phyloP scores from a whole-genome alignment of 2,888 invertebrate genomes.

The Heliconius hortense region DNA sequence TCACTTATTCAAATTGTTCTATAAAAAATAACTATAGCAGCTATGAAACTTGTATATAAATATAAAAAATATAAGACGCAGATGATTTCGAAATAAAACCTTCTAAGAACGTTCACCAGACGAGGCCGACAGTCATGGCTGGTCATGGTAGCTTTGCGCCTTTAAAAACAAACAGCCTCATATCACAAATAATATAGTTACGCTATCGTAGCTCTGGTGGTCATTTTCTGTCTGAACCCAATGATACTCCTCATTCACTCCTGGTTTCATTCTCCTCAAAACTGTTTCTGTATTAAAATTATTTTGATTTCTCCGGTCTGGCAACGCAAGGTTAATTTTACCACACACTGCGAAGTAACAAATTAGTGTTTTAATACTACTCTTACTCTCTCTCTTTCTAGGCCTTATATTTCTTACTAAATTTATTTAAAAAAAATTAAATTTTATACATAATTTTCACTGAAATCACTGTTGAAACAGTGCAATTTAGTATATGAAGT shows the following conservation, averaged over 20 bases:
- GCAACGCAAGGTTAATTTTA: too few species aligned
- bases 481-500: background rate
- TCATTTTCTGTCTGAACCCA: background rate
- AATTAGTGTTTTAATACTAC: too few species aligned
- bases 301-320: background rate
- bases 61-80: slow-evolving; percentile 17
- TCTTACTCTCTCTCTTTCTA: background rate
- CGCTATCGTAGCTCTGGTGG: background rate
- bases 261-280: background rate
- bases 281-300: background rate
- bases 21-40: background rate
- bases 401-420: background rate
- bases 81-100: slow-evolving; percentile 59
- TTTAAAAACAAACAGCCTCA: slow-evolving; percentile 25
- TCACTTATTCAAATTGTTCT: background rate
- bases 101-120: slow-evolving; percentile 68
- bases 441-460: background rate
- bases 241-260: background rate
- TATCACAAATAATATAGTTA: background rate
- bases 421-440: background rate
- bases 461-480: background rate
- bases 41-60: background rate
- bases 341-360: too few species aligned
- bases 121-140: slow-evolving; percentile 75
- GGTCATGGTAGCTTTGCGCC: slow-evolving; percentile 63